Conservation (phyloP, 2,113 vertebrate species). For the Trematomus loennbergii region DNA sequence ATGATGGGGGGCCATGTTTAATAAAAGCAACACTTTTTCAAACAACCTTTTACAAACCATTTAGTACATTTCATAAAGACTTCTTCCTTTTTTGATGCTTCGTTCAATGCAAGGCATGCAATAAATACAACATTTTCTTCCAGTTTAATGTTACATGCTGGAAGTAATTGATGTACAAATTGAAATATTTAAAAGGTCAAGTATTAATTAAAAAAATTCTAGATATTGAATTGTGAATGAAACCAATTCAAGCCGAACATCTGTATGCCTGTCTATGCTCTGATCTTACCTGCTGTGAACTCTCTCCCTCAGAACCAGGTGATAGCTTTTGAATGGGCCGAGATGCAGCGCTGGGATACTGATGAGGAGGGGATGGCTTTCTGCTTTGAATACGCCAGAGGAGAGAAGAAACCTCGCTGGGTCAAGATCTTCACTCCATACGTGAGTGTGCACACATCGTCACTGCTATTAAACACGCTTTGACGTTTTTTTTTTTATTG, state of each 20-base stretch:
- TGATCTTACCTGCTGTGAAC: not conserved
- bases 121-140: no score
- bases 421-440: conserved; percentile 91
- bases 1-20: no score
- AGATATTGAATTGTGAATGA: not conserved
- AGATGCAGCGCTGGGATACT: conserved; percentile 99
- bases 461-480: not conserved
- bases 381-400: conserved; percentile 95
- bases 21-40: no score
- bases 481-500: not conserved
- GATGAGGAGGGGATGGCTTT: conserved; percentile 99
- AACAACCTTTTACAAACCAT: no score
- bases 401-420: conserved; percentile 97
- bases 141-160: no score
- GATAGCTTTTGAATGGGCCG: conserved; percentile 94
- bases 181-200: no score
- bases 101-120: no score
- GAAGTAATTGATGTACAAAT: no score
- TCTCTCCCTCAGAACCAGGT: conserved; percentile 90
- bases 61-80: no score
- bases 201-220: no score
- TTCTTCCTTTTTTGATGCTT: no score
- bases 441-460: conserved; percentile 82
- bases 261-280: not conserved
- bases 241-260: not conserved